Conservation (phyloP, 2,113 vertebrate species). For the Lamprotornis superbus region DNA sequence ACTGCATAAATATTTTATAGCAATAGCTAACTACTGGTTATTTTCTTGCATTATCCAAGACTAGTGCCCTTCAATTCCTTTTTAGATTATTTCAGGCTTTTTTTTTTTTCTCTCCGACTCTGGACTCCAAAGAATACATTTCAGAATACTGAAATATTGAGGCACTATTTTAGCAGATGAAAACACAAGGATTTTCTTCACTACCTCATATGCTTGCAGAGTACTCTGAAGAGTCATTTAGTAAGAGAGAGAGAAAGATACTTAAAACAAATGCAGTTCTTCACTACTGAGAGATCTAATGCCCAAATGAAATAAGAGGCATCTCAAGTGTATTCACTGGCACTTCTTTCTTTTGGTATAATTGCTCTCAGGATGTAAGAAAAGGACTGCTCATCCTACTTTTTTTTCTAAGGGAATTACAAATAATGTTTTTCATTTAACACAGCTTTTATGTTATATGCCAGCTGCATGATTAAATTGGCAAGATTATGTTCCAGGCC, state of each 20-base stretch:
- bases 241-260: not conserved
- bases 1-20: not conserved
- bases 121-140: not conserved
- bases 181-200: not conserved
- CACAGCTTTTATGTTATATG: not conserved
- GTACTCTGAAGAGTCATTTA: not conserved
- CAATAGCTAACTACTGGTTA: not conserved
- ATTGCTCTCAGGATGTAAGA: not conserved
- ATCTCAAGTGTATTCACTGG: accelerated
- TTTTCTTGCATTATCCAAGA: not conserved
- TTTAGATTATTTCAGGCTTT: not conserved
- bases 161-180: not conserved
- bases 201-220: not conserved
- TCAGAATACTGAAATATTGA: not conserved
- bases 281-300: not conserved
- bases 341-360: not conserved
- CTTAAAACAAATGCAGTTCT: not conserved
- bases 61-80: not conserved
- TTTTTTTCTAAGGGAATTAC: not conserved
- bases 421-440: not conserved
- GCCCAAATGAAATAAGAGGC: not conserved
- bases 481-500: not conserved
- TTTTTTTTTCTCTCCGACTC: not conserved
- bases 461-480: not conserved
- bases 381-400: not conserved